Conservation (phyloP, 2,113 vertebrate genomes). For the Gallinago paraguaiae region DNA sequence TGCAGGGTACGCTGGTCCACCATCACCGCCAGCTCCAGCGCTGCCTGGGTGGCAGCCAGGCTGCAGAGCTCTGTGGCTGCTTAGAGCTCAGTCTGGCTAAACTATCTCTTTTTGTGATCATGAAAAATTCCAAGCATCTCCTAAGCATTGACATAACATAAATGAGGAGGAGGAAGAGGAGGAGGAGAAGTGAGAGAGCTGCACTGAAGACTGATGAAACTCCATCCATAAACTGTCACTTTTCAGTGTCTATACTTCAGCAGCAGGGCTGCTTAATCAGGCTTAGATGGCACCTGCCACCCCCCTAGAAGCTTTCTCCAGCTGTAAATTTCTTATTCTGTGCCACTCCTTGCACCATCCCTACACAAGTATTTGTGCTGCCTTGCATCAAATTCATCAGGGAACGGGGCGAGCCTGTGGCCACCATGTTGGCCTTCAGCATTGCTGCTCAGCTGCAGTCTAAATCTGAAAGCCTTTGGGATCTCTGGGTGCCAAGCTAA, state of each 20-base stretch:
- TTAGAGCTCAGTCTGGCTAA: not conserved
- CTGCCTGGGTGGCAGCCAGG: not conserved
- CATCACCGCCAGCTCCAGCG: not conserved
- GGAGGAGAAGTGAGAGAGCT: not conserved
- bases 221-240: not conserved
- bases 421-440: not conserved
- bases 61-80: not conserved
- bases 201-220: not conserved
- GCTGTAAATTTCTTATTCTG: not conserved
- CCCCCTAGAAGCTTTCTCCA: not conserved
- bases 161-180: not conserved
- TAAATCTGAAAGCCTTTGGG: not conserved
- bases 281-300: not conserved
- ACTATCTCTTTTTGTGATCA: not conserved
- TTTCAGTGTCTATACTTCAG: not conserved
- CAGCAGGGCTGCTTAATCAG: not conserved
- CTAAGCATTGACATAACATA: not conserved
- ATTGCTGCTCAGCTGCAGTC: not conserved
- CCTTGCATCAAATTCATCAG: not conserved
- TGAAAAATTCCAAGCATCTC: not conserved
- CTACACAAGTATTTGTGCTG: not conserved
- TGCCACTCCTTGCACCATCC: rapidly evolving
- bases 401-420: not conserved
- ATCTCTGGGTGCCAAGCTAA: not conserved
- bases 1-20: too few relatives aligned